Base-by-base conservation (phyloP, 2,797 vertebrate genomes). In the Mico argentatus region DNA sequence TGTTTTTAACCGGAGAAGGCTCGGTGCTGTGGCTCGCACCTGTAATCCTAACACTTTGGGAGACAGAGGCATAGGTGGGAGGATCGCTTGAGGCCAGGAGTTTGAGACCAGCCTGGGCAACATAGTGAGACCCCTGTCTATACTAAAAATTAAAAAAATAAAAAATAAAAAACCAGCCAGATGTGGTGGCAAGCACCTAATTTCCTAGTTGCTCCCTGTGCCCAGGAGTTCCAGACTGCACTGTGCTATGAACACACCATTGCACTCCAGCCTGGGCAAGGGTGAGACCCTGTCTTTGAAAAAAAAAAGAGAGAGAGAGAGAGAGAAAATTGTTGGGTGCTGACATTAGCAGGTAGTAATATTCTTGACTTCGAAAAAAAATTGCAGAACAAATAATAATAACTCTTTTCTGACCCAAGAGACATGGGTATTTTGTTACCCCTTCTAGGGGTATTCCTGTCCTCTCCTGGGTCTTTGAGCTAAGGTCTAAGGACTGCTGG, bases 301-400 rank as follows among this genome's bases (percentile, higher is more conserved):
- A 17, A n/a, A 59, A 59, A 59, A 59, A 57, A 24, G 1, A 41
- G 41, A 41, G 41, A 41, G 41, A 41, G 41, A 64, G 61, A 64
- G 30, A 64, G n/a, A 67, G n/a, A 67, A 67, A 67, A 67, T 19
- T 8, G 64, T n/a, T 67, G 33, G 15, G 7, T 67, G 48, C 75
- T 64, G 57, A 70, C 57, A 75, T 44, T 75, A 64, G n/a, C 83
- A 87, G 14, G 44, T 26, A 84, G 13, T 48, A 41, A 81, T 88
- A 46, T 36, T 82, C n/a, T 91, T 92, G 26, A 26, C 41, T 93
- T 91, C 33, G 48, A 76, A 91, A 36, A 89, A 87, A 94, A 36
- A 79, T 82, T 26, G 3, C 2, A 55, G 20, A 41, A 14, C 9
- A 41, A 50, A n/a, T 36, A 19, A 52, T 70, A 55, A 22, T 52